A percentile compares a stretch with the other conserved stretches of the same genome.
Evolutionary conservation across 2,888 invertebrate species (phyloP).

Genomic region (Acleris laterana): DNA sequence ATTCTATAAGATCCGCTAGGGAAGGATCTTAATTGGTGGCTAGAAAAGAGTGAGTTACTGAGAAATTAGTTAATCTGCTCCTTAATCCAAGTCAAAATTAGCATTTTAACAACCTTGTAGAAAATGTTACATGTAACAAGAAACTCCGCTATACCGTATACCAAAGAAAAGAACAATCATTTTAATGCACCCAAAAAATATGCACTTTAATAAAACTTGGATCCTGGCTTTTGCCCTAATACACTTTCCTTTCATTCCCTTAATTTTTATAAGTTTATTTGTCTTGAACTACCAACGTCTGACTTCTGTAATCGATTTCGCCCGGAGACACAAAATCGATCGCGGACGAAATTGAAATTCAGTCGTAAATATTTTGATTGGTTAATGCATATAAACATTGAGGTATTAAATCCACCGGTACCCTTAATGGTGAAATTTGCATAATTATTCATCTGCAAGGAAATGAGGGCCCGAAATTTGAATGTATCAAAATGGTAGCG

Average conservation of each 20-base stretch:
- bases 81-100: too few species aligned
- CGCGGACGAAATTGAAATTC: conserved; percentile 21
- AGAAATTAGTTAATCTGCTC: too few species aligned
- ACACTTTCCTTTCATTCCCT: background rate
- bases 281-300: background rate
- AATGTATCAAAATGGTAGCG: conserved; percentile 30
- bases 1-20: too few species aligned
- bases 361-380: conserved; percentile 34
- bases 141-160: too few species aligned
- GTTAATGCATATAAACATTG: conserved; percentile 37
- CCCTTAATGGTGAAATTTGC: conserved; percentile 49
- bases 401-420: conserved; percentile 39
- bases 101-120: too few species aligned
- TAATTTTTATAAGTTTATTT: background rate
- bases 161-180: too few species aligned
- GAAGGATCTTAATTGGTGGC: too few species aligned
- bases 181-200: too few species aligned
- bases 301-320: background rate
- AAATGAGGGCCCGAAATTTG: conserved; percentile 32
- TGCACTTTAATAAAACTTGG: too few species aligned
- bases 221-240: background rate
- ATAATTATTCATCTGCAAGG: conserved; percentile 47
- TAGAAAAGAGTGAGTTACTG: too few species aligned
- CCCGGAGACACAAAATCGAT: conserved; percentile 17
- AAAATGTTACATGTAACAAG: too few species aligned